Evolutionary conservation across 2,113 vertebrate species (phyloP), one percentile per base, ranked within the genome.

Genomic region (Paedocypris sp.): DNA sequence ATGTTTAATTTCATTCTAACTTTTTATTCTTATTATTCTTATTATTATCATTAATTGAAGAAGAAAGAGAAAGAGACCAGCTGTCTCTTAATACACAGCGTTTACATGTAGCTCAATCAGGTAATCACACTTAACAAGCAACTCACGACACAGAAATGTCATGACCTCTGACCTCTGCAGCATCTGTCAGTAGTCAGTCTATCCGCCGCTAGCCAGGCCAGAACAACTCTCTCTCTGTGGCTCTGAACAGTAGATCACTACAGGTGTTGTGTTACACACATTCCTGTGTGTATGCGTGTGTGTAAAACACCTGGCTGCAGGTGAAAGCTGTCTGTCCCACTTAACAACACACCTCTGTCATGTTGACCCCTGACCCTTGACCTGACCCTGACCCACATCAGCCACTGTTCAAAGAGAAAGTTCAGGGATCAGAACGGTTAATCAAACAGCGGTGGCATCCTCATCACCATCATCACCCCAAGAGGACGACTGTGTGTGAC

Each of bases 341-440:
- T 86, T 86, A 86, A 84, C 84, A 85, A 84, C 84, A 84, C 74
- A 64, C 76, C 78, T 77, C 76, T 77, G 74, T 73, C 45, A 16
- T 68, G 70, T 71, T 35, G 64, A 83, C 82, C 86, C 81, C 22
- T 75, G 70, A 81, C 78, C 80, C 53, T 64, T 69, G 81, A 82
- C 77, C 82, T 57, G 32, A 61, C 64, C 68, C 57, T 33, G 43
- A 19, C 66, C 81, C 80, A 84, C 81, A 84, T 75, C 72, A 80
- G 80, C 62, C 63, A 42, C 63, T 49, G 22, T 56, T 58, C 62
- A 58, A 47, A 58, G 42, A 25, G 41, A 56, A 41, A 33, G 41
- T 56, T 56, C 41, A 41, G 52, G 36, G 52, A 36, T 25, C 52
- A 1, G 46, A 49, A 18, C 52, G 42, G 53, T 58, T 39, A 58